These are phyloP conservation scores for Phrynosoma blainvillii DNA, from an alignment of 2,113 vertebrate species.

Conservation along the genomic window DNA sequence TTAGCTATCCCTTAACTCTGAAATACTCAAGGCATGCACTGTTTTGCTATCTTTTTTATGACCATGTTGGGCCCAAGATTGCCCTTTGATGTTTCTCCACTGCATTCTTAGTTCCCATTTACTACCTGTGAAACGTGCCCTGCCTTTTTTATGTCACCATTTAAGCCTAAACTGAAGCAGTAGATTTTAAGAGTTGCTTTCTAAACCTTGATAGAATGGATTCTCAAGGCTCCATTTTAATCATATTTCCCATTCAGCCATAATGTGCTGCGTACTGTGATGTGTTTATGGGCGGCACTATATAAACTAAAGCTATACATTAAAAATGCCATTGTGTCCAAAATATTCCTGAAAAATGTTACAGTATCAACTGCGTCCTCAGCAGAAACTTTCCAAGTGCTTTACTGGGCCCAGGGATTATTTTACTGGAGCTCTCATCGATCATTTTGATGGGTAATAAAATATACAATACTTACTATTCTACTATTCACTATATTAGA, in stretches of 20 bases:
- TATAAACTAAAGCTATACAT: not conserved
- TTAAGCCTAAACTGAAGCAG: slow-evolving; percentile 23
- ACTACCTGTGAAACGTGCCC: not conserved
- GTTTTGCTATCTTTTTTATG: slow-evolving; percentile 31
- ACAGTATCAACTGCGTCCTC: slow-evolving; percentile 11
- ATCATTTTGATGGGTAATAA: slow-evolving; percentile 28
- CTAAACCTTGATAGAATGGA: not conserved
- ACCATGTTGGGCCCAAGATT: not conserved
- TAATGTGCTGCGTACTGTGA: not conserved
- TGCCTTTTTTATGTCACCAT: slow-evolving; percentile 31
- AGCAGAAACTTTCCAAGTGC: slow-evolving; percentile 20
- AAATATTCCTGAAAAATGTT: not conserved
- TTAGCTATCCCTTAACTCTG: not conserved
- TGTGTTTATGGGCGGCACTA: not conserved
- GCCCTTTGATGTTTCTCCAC: not conserved
- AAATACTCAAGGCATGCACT: not conserved
- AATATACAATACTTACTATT: not conserved
- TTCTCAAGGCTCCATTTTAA: slow-evolving; percentile 21
- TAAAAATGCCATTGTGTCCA: slow-evolving; percentile 20
- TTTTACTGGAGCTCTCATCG: slow-evolving; percentile 9
- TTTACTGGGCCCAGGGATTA: slow-evolving; percentile 25
- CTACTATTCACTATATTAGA: not conserved
- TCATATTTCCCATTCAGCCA: slow-evolving; percentile 3
- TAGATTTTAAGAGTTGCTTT: not conserved
- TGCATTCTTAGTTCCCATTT: slow-evolving; percentile 6